phyloP scores from a whole-genome alignment of 2,113 vertebrate genomes.

The Prochilodus magdalenae region DNA sequence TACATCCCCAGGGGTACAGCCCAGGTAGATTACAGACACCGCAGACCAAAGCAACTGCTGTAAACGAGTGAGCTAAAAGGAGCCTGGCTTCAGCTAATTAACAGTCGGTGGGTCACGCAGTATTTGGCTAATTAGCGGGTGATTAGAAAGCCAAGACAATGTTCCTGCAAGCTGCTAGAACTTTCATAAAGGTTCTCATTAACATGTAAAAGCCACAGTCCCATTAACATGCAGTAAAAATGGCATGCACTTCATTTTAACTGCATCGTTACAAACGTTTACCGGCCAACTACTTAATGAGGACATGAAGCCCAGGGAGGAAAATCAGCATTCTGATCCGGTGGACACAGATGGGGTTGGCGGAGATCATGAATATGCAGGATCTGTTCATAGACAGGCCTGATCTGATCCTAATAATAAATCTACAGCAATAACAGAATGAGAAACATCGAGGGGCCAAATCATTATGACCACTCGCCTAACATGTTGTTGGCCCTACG shows the following conservation, averaged over 20 bases:
- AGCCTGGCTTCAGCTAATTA: constrained; percentile 4
- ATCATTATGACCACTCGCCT: too few relatives aligned
- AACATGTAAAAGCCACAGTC: not conserved
- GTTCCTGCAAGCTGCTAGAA: not conserved
- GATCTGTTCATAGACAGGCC: not conserved
- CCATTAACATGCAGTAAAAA: constrained; percentile 15
- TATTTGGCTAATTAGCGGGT: constrained; percentile 25
- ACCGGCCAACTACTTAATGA: not conserved
- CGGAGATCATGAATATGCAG: not conserved
- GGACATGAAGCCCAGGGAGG: not conserved
- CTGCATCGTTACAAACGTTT: not conserved
- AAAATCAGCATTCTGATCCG: not conserved
- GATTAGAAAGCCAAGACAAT: not conserved
- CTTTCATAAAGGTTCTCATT: constrained; percentile 18
- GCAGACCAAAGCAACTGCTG: not conserved
- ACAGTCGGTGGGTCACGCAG: not conserved
- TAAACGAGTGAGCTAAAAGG: not conserved
- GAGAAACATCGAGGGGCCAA: too few relatives aligned
- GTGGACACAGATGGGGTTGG: not conserved
- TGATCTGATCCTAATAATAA: too few relatives aligned
- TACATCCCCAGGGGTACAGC: not conserved
- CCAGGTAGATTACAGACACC: not conserved
- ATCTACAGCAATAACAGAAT: too few relatives aligned
- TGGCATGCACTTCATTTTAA: not conserved
- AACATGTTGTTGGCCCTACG: too few relatives aligned